A percentile compares a stretch with the other conserved stretches of the same genome.
Conservation (phyloP, 2,797 vertebrate genomes). For the Antennarius maculatus region DNA sequence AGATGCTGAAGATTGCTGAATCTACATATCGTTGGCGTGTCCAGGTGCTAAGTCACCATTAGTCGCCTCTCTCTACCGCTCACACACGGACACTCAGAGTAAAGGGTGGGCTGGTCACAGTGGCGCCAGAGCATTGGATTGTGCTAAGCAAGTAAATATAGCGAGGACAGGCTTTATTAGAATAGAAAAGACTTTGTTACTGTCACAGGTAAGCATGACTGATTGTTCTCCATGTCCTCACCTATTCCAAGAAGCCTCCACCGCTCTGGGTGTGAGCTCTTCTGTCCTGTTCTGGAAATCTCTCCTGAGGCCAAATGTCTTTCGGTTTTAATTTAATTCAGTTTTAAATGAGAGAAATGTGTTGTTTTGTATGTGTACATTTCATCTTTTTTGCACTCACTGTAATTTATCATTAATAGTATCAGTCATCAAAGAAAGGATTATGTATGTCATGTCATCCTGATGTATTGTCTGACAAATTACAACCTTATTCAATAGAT, state of each 20-base stretch:
- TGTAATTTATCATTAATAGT: constrained; percentile 48
- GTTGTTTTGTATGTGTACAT: not conserved
- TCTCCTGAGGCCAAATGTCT: not conserved
- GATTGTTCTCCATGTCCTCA: constrained; percentile 41
- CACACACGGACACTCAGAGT: constrained; percentile 30
- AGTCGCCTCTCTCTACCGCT: constrained; percentile 46
- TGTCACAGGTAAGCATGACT: constrained; percentile 67
- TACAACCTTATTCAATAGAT: constrained; percentile 56
- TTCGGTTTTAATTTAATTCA: not conserved
- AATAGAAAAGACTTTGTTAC: constrained; percentile 73
- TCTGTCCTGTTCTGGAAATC: not conserved
- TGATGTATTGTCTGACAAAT: constrained; percentile 71
- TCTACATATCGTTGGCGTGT: constrained; percentile 69
- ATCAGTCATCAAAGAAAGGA: constrained; percentile 51
- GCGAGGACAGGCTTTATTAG: constrained; percentile 75
- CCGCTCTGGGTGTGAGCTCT: constrained; percentile 6
- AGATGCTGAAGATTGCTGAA: constrained; percentile 67
- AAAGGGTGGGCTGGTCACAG: constrained; percentile 58
- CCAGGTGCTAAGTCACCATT: constrained; percentile 79
- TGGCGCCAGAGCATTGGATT: constrained; percentile 74
- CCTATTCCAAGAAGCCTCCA: constrained; percentile 28
- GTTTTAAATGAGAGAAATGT: not conserved
- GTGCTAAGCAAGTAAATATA: constrained; percentile 83
- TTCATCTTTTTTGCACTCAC: constrained; percentile 3
- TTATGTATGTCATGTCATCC: constrained; percentile 58